Base-by-base conservation (phyloP, 2,888 invertebrate species). In the Caenorhabditis macrosperma region DNA sequence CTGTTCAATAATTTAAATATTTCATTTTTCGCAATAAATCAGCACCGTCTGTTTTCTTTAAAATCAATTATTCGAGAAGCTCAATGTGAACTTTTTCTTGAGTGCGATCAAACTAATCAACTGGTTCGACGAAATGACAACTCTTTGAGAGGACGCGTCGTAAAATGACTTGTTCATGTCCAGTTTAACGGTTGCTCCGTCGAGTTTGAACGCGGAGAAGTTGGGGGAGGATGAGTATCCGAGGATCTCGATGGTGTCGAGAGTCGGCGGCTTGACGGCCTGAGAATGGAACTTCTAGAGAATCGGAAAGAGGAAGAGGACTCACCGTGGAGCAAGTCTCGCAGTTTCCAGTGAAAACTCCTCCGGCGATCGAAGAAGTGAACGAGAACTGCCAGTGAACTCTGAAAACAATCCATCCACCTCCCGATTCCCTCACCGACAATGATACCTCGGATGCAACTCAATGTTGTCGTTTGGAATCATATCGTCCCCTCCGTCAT, bases 401-500 rank as follows among this genome's bases (percentile, higher is more conserved):
- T 48, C 81, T 63, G 63, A 61, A 61, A 55, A 4, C 28, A 12
- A 28, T n/a, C n/a, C 15, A 38, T 15, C 15, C 7, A 2, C 15
- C 15, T 38, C 38, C 2, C 7, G 15, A 12, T 38, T 38, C 9
- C n/a, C n/a, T n/a, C n/a, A n/a, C n/a, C n/a, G n/a, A n/a, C n/a
- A n/a, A n/a, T n/a, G n/a, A 9, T 12, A 69, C 71, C 69, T 67
- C 33, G 71, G 64, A 63, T 81, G 77, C 9, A 46, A 66, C 28
- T 68, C 72, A 57, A 82, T 77, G 33, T 78, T 55, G 41, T 85
- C 81, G 35, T 79, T 79, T 10, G 79, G 79, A 17, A 87, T 72
- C n/a, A 84, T 17, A 26, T 83, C 81, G 46, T 88, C 88, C 33
- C 89, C 89, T 20, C 78, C 87, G 48, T 89, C 89, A 78, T 85